Percentiles rank a stretch among this genome's conserved stretches.
Evolutionary conservation across 2,888 invertebrate genomes (phyloP).

Genomic region (Campoplex nolae): DNA sequence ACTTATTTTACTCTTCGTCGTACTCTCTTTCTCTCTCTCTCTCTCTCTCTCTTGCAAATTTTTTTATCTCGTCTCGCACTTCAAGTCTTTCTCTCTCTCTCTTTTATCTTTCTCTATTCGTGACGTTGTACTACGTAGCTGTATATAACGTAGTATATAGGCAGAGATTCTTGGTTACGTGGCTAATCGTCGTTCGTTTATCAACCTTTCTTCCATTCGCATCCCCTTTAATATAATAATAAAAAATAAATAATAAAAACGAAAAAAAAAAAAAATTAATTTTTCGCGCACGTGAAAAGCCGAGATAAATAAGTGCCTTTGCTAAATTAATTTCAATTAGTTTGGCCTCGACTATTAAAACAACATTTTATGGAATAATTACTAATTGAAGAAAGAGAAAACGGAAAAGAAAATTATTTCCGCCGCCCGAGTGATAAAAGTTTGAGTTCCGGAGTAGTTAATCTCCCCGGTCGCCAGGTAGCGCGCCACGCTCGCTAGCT

Average conservation of each 20-base stretch:
- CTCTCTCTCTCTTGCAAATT: conserved; percentile 14
- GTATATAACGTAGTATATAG: conserved; percentile 18
- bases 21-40: conserved; percentile 12
- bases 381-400: background rate
- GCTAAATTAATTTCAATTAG: background rate
- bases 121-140: conserved; percentile 11
- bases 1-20: conserved; percentile 21
- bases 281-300: background rate
- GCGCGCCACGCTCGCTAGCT: background rate
- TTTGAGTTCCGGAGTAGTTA: background rate
- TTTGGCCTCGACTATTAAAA: background rate
- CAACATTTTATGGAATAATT: background rate
- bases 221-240: conserved; percentile 1
- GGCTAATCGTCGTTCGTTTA: conserved; percentile 69
- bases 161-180: conserved; percentile 57
- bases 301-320: background rate
- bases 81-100: background rate
- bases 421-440: background rate
- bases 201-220: conserved; percentile 55
- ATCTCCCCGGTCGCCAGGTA: background rate
- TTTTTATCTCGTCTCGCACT: background rate
- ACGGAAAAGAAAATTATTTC: background rate
- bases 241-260: no score
- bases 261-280: background rate
- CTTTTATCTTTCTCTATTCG: conserved; percentile 14